Conservation (phyloP, 2,113 vertebrate species). For the Pachyramphus minor region DNA sequence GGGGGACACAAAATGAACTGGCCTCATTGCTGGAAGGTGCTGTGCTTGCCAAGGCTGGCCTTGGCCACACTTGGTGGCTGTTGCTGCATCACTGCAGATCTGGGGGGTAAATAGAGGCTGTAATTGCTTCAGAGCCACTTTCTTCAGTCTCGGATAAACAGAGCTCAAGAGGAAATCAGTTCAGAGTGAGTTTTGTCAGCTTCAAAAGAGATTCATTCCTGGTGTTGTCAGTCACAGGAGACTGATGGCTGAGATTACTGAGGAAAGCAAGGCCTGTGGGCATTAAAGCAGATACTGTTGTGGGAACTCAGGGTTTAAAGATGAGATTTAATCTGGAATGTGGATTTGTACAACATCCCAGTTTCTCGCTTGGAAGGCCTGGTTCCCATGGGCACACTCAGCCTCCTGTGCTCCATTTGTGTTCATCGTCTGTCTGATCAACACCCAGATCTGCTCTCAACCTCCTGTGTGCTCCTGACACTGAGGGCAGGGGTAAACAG, state of each 20-base stretch:
- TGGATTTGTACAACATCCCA: neutral
- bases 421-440: neutral
- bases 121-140: neutral
- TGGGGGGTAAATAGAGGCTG: neutral
- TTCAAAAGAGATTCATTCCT: slow-evolving; percentile 25
- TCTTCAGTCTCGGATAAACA: neutral
- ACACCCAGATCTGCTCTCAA: neutral
- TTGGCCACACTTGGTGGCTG: neutral
- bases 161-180: slow-evolving; percentile 23
- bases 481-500: neutral
- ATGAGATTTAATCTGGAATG: slow-evolving; percentile 19
- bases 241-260: slow-evolving; percentile 32
- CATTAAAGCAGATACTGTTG: slow-evolving; percentile 15
- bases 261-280: slow-evolving; percentile 29
- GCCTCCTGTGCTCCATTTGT: neutral
- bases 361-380: neutral
- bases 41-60: neutral
- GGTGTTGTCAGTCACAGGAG: neutral
- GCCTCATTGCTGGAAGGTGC: neutral
- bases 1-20: neutral
- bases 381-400: neutral
- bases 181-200: slow-evolving; percentile 39
- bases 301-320: neutral
- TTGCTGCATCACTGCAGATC: neutral
- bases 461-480: neutral